phyloP scores from a whole-genome alignment of 2,888 invertebrate genomes.

The Leucoptera coffeella region DNA sequence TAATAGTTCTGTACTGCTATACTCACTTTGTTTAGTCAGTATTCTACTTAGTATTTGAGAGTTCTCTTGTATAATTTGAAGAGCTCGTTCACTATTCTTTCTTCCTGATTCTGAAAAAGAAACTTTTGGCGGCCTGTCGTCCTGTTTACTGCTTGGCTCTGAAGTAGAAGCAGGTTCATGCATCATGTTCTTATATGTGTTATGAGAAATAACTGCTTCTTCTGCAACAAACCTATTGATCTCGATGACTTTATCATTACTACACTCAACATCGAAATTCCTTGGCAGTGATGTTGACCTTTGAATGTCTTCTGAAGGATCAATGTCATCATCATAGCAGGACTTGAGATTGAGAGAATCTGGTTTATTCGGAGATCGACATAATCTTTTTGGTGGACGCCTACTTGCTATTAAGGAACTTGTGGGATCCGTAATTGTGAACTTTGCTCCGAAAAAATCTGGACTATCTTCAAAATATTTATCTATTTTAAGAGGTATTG shows the following conservation, averaged over 20 bases:
- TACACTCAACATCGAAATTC: constrained; percentile 20
- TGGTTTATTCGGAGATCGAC: constrained; percentile 32
- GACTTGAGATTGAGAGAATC: constrained; percentile 36
- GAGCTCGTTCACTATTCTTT: constrained; percentile 65
- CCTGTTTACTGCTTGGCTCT: background rate
- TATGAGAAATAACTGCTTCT: constrained; percentile 8
- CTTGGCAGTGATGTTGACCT: constrained; percentile 41
- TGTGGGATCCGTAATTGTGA: constrained; percentile 32
- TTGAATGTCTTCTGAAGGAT: constrained; percentile 26
- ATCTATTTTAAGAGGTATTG: constrained; percentile 44
- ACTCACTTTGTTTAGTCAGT: constrained; percentile 52
- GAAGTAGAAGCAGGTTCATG: too few species aligned
- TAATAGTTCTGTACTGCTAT: constrained; percentile 1
- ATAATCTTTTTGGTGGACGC: constrained; percentile 28
- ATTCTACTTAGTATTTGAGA: constrained; percentile 76
- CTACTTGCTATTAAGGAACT: constrained; percentile 43
- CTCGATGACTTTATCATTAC: background rate
- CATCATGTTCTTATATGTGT: constrained; percentile 2
- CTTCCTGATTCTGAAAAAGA: too few species aligned
- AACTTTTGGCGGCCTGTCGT: constrained; percentile 9
- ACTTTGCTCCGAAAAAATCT: constrained; percentile 47
- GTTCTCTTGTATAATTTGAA: constrained; percentile 79
- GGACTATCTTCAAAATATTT: constrained; percentile 51
- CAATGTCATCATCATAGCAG: constrained; percentile 22
- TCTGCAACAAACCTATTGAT: too few species aligned